These are phyloP conservation scores for Myxocyprinus asiaticus DNA, from an alignment of 2,113 vertebrate species.

Conservation along the genomic window DNA sequence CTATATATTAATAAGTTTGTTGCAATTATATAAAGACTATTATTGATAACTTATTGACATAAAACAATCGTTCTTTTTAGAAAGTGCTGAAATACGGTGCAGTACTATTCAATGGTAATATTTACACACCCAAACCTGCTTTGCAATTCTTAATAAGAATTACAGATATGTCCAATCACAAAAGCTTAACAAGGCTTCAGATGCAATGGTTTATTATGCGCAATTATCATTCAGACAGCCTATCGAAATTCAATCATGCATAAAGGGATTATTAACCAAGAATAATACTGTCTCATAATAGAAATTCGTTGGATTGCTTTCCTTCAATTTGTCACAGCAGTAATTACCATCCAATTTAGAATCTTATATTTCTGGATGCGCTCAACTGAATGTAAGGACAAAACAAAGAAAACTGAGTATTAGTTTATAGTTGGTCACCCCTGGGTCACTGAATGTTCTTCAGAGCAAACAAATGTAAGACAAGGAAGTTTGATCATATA, in stretches of 20 bases:
- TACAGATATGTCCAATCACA: conserved; percentile 38
- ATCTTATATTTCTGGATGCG: conserved; percentile 41
- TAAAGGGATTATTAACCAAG: conserved; percentile 59
- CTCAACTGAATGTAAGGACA: conserved; percentile 44
- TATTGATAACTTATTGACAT: too few species aligned
- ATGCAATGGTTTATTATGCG: conserved; percentile 57
- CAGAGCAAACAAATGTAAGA: neutral
- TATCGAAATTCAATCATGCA: conserved; percentile 62
- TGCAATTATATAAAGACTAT: too few species aligned
- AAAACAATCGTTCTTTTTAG: too few species aligned
- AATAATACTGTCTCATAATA: conserved; percentile 59
- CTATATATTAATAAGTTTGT: too few species aligned
- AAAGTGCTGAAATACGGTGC: too few species aligned
- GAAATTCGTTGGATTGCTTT: conserved; percentile 53
- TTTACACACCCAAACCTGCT: conserved; percentile 10
- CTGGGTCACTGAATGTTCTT: neutral
- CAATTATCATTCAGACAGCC: conserved; percentile 58
- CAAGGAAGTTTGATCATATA: neutral
- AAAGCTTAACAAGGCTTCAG: conserved; percentile 52
- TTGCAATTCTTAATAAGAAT: conserved; percentile 40
- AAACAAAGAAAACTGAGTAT: conserved; percentile 43
- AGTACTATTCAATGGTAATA: neutral
- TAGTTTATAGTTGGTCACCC: conserved; percentile 6
- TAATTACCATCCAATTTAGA: conserved; percentile 58
- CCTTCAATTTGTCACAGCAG: conserved; percentile 52